Conservation (phyloP, 2,113 vertebrate species). For the Philantomba maxwellii region DNA sequence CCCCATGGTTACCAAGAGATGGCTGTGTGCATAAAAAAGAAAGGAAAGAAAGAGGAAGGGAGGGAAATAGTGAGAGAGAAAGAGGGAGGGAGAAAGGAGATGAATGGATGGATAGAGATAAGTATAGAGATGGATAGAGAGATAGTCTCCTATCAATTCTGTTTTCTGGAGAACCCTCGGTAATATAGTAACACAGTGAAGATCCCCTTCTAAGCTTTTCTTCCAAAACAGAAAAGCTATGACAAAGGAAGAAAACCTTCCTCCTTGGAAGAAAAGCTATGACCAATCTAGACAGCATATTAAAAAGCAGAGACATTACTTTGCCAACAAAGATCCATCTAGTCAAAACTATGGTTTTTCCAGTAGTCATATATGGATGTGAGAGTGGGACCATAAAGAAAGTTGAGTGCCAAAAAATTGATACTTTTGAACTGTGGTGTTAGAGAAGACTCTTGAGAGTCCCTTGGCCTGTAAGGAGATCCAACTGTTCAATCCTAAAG, state of each 20-base stretch:
- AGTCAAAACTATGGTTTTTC: not conserved
- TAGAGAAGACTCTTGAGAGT: not conserved
- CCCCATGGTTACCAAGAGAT: not conserved
- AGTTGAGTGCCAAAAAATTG: rapidly evolving
- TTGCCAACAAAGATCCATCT: not conserved
- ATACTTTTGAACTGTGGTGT: not conserved
- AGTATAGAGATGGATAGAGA: not conserved
- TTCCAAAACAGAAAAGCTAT: not conserved
- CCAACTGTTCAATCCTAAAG: not conserved
- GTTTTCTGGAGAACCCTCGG: not conserved
- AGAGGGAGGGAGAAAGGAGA: not conserved
- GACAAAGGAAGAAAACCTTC: not conserved
- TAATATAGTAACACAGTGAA: not conserved
- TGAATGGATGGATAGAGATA: not conserved
- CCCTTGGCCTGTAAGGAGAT: not conserved
- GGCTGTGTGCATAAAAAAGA: not conserved
- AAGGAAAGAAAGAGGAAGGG: not conserved
- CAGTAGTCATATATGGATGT: not conserved
- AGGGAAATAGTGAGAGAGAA: not conserved
- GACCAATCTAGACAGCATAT: not conserved
- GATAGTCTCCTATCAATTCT: not conserved
- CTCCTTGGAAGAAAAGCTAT: not conserved
- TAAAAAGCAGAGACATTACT: not conserved
- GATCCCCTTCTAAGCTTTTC: not conserved
- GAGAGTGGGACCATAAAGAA: not conserved